Evolutionary conservation across 2,888 invertebrate species (phyloP), one percentile per base, ranked within the genome.

Genomic region (Tipula helvola): DNA sequence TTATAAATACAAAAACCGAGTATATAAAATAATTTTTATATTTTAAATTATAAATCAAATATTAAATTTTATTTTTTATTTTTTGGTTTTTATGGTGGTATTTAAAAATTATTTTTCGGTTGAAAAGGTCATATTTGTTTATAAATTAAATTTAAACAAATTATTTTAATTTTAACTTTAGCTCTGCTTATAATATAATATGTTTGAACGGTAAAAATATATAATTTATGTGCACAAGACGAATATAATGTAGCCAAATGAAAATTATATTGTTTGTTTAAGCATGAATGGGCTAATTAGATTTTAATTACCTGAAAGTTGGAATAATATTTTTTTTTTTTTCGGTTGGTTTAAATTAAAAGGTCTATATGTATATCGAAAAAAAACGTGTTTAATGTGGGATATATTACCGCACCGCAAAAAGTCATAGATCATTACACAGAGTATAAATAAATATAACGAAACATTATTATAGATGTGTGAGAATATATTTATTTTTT

Each of bases 241-340:
- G 28, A 71, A 28, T 28, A 18, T 13, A 13, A 28, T 71, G 12
- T 28, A 28, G 44, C 12, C n/a, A 28, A 28, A 71, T 71, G 13
- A 28, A 71, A 28, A 71, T 71, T 71, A 71, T 71, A 12, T 71
- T 71, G 71, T 71, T 71, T 71, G 71, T 28, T 71, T 71, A 71
- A 71, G 71, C 71, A 71, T 71, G 71, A 71, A 71, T 71, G 28
- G 71, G 28, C 71, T 71, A 71, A 71, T 71, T 71, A 71, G 71
- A 71, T 71, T 71, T 71, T 71, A 71, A 71, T 71, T 71, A 71
- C 71, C 71, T 71, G 71, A 71, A 71, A 71, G 71, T 71, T 71
- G 28, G 13, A 71, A 71, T 28, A 28, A 7, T 1, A 18, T 57
- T 28, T 28, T 39, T 39, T 52, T 16, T 52, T 52, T 16, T 52